These are phyloP conservation scores for Poicephalus meyeri DNA, from an alignment of 2,113 vertebrate species.

Conservation along the genomic window DNA sequence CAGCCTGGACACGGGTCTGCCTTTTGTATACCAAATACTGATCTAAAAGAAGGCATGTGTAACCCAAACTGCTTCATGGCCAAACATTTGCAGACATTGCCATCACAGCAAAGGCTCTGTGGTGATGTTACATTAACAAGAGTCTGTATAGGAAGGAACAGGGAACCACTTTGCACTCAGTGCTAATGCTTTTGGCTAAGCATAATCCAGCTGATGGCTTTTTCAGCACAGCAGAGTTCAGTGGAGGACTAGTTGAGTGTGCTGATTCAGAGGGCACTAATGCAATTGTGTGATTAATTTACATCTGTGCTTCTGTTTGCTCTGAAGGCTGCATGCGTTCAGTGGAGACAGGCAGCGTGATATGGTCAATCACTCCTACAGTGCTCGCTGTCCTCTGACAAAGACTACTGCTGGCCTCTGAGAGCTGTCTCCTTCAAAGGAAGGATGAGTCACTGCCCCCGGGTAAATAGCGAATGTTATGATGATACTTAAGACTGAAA, in stretches of 20 bases:
- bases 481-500: neutral
- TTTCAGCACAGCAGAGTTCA: conserved; percentile 28
- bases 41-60: neutral
- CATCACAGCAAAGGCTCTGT: neutral
- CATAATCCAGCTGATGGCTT: conserved; percentile 44
- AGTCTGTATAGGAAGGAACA: neutral
- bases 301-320: neutral
- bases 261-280: conserved; percentile 38
- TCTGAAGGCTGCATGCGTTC: neutral
- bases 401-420: neutral
- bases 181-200: neutral
- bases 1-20: neutral
- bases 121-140: rapidly evolving
- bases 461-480: neutral
- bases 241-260: conserved; percentile 8
- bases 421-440: neutral
- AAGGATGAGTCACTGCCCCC: neutral
- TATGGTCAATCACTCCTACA: rapidly evolving
- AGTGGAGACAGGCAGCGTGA: neutral
- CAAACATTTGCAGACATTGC: neutral
- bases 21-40: neutral
- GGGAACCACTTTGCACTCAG: neutral
- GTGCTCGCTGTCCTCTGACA: neutral
- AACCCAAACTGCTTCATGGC: neutral
- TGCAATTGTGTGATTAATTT: conserved; percentile 53